Percentiles rank a stretch among this genome's conserved stretches.
Conservation (phyloP, 2,797 vertebrate genomes). For the Sebastes matsubarae region DNA sequence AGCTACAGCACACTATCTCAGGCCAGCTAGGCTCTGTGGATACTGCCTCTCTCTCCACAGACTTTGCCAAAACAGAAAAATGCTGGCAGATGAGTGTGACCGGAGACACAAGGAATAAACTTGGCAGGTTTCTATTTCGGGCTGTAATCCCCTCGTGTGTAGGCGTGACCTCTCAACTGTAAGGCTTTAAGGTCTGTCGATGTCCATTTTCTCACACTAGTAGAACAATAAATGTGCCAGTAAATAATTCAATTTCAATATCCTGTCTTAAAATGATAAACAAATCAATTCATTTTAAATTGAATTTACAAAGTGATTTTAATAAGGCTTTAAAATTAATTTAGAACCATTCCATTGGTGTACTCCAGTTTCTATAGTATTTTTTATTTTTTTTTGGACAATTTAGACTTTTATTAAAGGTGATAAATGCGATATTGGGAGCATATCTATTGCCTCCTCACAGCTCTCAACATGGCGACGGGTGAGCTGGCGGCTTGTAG, state of each 20-base stretch:
- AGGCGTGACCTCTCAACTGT: slow-evolving; percentile 32
- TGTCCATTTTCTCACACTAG: slow-evolving; percentile 32
- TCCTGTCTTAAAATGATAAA: background rate
- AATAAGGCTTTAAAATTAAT: background rate
- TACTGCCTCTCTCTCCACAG: slow-evolving; percentile 1
- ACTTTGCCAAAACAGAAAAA: slow-evolving; percentile 28
- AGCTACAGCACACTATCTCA: background rate
- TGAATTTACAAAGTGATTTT: background rate
- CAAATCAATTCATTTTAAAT: background rate
- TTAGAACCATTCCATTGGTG: background rate
- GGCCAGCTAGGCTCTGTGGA: background rate
- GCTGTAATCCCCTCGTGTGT: slow-evolving; percentile 29
- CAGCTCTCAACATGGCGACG: too few species aligned
- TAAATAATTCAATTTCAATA: background rate
- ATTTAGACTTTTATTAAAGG: too few species aligned
- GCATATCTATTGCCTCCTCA: too few species aligned
- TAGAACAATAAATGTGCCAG: background rate
- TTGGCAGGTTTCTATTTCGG: slow-evolving; percentile 38
- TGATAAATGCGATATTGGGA: too few species aligned
- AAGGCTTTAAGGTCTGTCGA: background rate
- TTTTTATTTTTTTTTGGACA: background rate
- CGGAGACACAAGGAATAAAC: slow-evolving; percentile 29
- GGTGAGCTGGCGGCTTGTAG: too few species aligned
- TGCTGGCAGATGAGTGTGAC: slow-evolving; percentile 26
- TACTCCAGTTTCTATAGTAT: background rate